Percentiles rank a stretch among this genome's conserved stretches.
phyloP scores from a whole-genome alignment of 2,888 invertebrate species.

The Papilio demoleus region DNA sequence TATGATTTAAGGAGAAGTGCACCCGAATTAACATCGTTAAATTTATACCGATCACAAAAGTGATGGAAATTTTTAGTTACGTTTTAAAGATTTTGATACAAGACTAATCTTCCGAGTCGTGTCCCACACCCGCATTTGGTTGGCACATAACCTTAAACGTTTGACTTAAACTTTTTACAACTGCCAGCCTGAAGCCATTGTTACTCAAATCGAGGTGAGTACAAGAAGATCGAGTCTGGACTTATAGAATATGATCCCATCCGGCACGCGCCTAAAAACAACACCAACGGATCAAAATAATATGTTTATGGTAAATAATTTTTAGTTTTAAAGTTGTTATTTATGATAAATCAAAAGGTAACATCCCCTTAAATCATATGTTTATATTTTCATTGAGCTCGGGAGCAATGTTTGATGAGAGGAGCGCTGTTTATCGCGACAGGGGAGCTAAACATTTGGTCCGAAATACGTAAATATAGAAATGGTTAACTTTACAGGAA shows the following conservation, averaged over 20 bases:
- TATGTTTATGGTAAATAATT: no score
- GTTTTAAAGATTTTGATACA: neutral
- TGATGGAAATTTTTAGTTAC: neutral
- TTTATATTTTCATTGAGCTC: slow-evolving; percentile 73
- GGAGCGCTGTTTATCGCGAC: slow-evolving; percentile 58
- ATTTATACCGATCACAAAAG: neutral
- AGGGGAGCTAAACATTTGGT: slow-evolving; percentile 45
- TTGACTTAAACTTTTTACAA: no score
- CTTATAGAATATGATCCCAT: no score
- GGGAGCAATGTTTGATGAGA: slow-evolving; percentile 65
- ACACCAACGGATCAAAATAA: no score
- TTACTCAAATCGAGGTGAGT: no score
- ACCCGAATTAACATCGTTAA: neutral
- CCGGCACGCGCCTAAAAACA: no score
- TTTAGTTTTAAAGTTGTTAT: no score
- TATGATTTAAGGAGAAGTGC: slow-evolving; percentile 52
- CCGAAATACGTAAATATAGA: slow-evolving; percentile 7
- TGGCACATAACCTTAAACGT: no score
- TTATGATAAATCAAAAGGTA: neutral
- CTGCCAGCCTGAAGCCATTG: no score
- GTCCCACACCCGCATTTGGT: no score
- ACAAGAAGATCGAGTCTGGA: no score
- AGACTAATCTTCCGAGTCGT: no score
- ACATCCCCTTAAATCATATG: slow-evolving; percentile 64
- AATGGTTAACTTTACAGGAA: neutral